These are phyloP conservation scores for Ceratotherium simum DNA, from an alignment of 2,113 vertebrate genomes.

Conservation along the genomic window DNA sequence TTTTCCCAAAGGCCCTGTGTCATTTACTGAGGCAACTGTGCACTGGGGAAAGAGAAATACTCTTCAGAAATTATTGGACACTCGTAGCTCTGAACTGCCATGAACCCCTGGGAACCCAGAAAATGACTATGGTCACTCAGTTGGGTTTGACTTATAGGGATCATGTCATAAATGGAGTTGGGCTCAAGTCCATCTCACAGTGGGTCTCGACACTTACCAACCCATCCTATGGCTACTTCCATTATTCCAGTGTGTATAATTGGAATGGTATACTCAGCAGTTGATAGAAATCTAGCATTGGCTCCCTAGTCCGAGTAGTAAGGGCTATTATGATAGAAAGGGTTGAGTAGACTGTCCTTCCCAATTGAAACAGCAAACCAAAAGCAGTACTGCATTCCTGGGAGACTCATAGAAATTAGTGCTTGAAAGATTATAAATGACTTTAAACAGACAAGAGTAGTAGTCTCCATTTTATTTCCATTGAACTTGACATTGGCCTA, in stretches of 20 bases:
- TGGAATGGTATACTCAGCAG: not conserved
- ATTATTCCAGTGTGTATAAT: not conserved
- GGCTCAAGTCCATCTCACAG: not conserved
- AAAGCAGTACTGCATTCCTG: not conserved
- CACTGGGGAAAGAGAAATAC: not conserved
- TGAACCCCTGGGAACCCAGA: not conserved
- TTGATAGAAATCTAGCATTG: not conserved
- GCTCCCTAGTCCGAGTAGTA: not conserved
- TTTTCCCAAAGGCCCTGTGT: not conserved
- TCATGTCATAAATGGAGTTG: not conserved
- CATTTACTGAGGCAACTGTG: not conserved
- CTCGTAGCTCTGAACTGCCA: not conserved
- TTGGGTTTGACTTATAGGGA: not conserved
- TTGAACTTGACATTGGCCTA: not conserved
- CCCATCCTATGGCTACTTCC: not conserved
- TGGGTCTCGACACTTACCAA: not conserved
- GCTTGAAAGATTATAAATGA: not conserved
- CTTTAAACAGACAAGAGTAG: not conserved
- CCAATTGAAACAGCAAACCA: not conserved
- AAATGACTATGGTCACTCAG: not conserved
- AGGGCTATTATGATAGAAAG: not conserved
- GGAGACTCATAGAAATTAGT: not conserved
- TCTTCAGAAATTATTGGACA: not conserved
- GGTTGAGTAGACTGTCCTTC: not conserved
- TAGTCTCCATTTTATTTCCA: not conserved